A percentile compares a stretch with the other conserved stretches of the same genome.
These are phyloP conservation scores for Nomada ruficornis DNA, from an alignment of 2,888 invertebrate species.

Conservation along the genomic window DNA sequence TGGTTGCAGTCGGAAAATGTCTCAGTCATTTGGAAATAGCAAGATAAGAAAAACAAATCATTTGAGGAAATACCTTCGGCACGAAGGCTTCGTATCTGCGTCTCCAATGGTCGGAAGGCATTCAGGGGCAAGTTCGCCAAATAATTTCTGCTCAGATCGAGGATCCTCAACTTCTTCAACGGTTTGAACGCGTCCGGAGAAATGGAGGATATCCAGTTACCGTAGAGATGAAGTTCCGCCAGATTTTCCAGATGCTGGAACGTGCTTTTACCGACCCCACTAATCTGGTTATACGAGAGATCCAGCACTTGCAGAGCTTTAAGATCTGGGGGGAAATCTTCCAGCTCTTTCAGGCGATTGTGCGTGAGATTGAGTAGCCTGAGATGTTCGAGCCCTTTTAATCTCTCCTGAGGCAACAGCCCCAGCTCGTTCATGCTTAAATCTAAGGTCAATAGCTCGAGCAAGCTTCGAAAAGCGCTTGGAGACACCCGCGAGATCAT, in stretches of 20 bases:
- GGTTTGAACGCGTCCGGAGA: conserved; percentile 92
- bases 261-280: conserved; percentile 90
- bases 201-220: conserved; percentile 92
- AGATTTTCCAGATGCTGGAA: conserved; percentile 92
- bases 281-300: conserved; percentile 93
- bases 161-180: conserved; percentile 89
- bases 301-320: conserved; percentile 92
- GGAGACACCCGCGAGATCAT: conserved; percentile 92
- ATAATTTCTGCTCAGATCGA: conserved; percentile 94
- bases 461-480: conserved; percentile 92
- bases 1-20: too few relatives aligned
- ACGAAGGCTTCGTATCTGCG: conserved; percentile 91
- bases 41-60: background rate
- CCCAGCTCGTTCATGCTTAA: conserved; percentile 93
- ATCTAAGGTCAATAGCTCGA: conserved; percentile 91
- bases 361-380: conserved; percentile 92
- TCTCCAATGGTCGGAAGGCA: conserved; percentile 91
- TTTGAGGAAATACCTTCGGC: conserved; percentile 89
- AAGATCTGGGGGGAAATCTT: conserved; percentile 92
- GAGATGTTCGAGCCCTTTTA: conserved; percentile 91
- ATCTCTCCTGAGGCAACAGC: conserved; percentile 92
- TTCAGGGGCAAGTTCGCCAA: conserved; percentile 92
- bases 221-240: conserved; percentile 91
- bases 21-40: too few relatives aligned
- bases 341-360: conserved; percentile 92